Base-by-base conservation (phyloP, 2,797 vertebrate genomes). In the Poecilia velifera region DNA sequence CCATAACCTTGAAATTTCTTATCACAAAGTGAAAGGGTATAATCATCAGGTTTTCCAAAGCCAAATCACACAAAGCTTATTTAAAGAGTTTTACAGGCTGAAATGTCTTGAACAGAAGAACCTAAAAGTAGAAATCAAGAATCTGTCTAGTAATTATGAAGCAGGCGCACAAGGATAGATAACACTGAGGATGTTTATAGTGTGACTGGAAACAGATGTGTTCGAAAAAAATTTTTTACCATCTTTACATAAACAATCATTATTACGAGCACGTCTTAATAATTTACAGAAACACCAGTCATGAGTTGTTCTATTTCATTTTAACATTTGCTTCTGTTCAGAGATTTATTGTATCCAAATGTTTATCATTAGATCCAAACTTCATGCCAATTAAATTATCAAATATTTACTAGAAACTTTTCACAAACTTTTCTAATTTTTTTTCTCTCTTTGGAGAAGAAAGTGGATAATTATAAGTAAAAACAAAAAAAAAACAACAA, bases 131-230 rank as follows among this genome's bases (percentile, higher is more conserved):
- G 59, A 16, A 76, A 87, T 66, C 68, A 91, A 86, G 82, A 83
- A 85, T 78, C 76, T 84, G 85, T 84, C 76, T 64, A 79, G 80
- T 88, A 90, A 93, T 93, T 92, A 87, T 83, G 74, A 88, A 87
- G 78, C 72, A 78, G 81, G 66, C 68, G 6, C 41, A 45, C 49
- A 51, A 91, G 88, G 78, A 80, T 53, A 85, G 95, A 96, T 96
- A 95, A 95, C 91, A 82, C 74, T 86, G 91, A 95, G 95, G 94
- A 95, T 95, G 95, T 96, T 96, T 96, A 96, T 62, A 85, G 75
- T 51, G 77, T 93, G 94, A 95, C 87, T 89, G 74, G 88, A 95
- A 92, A 84, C 94, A 95, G 95, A 90, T 16, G 66, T 47, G 82
- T 81, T 87, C 86, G 87, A 85, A 88, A 89, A 85, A 64, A 89